Conservation (phyloP, 2,797 vertebrate genomes). For the Staurois parvus region DNA sequence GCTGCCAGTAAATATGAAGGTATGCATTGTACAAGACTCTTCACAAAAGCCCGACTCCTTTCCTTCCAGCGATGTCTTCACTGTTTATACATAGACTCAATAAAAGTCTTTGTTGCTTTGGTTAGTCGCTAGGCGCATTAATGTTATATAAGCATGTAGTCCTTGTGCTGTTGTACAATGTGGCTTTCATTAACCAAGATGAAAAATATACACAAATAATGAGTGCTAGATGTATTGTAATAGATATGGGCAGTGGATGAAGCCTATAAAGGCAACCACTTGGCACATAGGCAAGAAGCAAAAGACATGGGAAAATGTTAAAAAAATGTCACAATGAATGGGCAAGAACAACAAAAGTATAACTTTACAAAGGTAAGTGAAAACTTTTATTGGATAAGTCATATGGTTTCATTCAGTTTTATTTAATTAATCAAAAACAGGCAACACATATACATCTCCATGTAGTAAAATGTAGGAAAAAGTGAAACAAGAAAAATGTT, state of each 20-base stretch:
- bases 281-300: background rate
- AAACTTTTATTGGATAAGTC: background rate
- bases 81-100: slow-evolving; percentile 50
- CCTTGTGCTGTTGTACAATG: slow-evolving; percentile 19
- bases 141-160: slow-evolving; percentile 39
- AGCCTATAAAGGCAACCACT: background rate
- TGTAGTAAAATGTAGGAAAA: no score
- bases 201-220: slow-evolving; percentile 39
- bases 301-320: background rate
- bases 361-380: background rate
- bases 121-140: slow-evolving; percentile 24
- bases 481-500: background rate
- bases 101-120: slow-evolving; percentile 35
- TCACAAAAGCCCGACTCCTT: slow-evolving; percentile 29
- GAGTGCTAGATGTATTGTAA: slow-evolving; percentile 35
- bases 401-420: background rate
- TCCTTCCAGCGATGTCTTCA: slow-evolving; percentile 22
- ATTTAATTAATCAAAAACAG: background rate
- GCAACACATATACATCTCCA: background rate
- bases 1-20: slow-evolving; percentile 63
- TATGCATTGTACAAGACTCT: slow-evolving; percentile 44
- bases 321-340: slow-evolving; percentile 4
- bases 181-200: slow-evolving; percentile 36
- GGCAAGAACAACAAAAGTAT: background rate
- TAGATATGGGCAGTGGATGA: slow-evolving; percentile 13